Base-by-base conservation (phyloP, 2,113 vertebrate genomes). In the Chinchilla lanigera region DNA sequence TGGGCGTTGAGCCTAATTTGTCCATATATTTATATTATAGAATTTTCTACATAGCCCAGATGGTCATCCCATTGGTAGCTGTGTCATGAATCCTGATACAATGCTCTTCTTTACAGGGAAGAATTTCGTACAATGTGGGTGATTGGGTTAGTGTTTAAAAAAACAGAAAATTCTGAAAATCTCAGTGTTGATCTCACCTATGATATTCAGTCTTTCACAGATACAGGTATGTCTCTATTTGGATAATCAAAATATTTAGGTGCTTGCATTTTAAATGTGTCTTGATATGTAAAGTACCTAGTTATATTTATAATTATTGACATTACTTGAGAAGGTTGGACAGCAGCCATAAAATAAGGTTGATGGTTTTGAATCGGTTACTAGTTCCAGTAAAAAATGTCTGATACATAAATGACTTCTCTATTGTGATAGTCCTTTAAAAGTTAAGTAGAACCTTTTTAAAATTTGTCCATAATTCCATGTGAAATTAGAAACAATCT, bases 41-140 rank as follows among this genome's bases (percentile, higher is more conserved):
- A 41, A 47, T 83, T 90, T 93, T 14, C 13, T 28, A 41, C 8
- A 3, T 54, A 35, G 10, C 28, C 52, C 41, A 90, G 35, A 3
- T 92, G 86, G 78, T 91, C 47, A 93, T 0, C 8, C 7, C 28
- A 26, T 3, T 86, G 38, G 58, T 69, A 56, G 33, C n/a, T 52
- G 7, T 69, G 17, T 85, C 35, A 41, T 88, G 63, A 95, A 82
- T 91, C n/a, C 44, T 93, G 54, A 84, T 93, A 63, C 94, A 90
- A 90, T 94, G 41, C 6, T 96, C 10, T 93, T 94, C 65, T 96
- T 98, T 98, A 0, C 98, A 99, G 99, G 98, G 99, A 99, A 97
- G 99, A 99, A 96, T 99, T 99, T 93, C 99, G 99, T 97, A 99
- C 99, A 3, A 99, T 99, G 99, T 99, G 99, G 99, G 99, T 99